Conservation (phyloP, 2,888 invertebrate species). For the Abscondita cerata region DNA sequence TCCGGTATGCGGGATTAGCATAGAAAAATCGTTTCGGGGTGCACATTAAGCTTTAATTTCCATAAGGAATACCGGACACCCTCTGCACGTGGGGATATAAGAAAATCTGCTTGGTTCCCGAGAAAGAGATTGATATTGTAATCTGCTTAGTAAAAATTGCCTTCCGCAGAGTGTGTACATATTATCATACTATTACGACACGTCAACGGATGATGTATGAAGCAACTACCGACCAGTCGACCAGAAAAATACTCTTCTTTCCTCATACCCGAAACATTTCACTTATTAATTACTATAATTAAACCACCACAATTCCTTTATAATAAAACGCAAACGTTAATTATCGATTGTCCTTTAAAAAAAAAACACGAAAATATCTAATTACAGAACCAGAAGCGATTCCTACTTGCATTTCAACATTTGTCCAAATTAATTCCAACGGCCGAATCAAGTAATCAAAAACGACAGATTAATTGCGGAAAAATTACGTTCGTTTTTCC, state of each 20-base stretch:
- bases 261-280: no score
- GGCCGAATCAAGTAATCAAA: no score
- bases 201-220: constrained; percentile 61
- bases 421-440: no score
- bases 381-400: no score
- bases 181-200: constrained; percentile 62
- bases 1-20: neutral
- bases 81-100: constrained; percentile 43
- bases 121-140: constrained; percentile 60
- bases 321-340: no score
- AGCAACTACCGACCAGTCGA: constrained; percentile 54
- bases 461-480: no score
- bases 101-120: constrained; percentile 48
- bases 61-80: constrained; percentile 49
- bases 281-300: no score
- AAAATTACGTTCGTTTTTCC: no score
- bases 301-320: no score
- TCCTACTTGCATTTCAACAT: no score
- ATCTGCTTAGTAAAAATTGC: constrained; percentile 61
- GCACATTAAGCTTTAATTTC: constrained; percentile 50
- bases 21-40: constrained; percentile 26
- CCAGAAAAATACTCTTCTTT: constrained; percentile 52
- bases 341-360: no score
- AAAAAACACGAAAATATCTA: no score
- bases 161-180: constrained; percentile 59